Conservation (phyloP, 2,113 vertebrate genomes). For the Ceyx melanurus region DNA sequence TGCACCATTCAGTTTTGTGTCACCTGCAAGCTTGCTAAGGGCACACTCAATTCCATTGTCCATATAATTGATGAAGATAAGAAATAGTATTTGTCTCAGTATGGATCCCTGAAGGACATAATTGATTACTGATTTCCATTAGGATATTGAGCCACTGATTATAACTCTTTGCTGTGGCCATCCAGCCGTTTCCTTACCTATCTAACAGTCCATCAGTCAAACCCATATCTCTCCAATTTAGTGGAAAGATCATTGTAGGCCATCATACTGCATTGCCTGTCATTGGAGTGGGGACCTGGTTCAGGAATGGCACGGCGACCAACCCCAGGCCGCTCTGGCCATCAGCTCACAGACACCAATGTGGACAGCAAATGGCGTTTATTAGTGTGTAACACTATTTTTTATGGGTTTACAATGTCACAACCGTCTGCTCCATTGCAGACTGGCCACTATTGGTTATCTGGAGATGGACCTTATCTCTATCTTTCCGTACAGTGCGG, state of each 20-base stretch:
- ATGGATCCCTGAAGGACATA: not conserved
- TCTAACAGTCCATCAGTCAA: not conserved
- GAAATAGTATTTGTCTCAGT: not conserved
- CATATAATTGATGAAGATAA: not conserved
- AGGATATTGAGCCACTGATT: not conserved
- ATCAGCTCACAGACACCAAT: too few relatives aligned
- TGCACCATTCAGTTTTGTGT: not conserved
- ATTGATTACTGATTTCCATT: not conserved
- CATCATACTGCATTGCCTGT: too few relatives aligned
- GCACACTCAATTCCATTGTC: not conserved
- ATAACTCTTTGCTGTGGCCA: accelerated
- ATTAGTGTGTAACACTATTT: too few relatives aligned
- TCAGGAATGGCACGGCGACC: too few relatives aligned
- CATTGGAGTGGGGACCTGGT: too few relatives aligned
- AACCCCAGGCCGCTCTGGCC: too few relatives aligned
- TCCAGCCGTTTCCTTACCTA: not conserved
- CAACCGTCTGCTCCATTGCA: too few relatives aligned
- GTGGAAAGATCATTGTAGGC: not conserved
- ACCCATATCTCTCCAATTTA: not conserved
- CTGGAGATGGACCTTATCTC: too few relatives aligned
- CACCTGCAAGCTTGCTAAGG: not conserved
- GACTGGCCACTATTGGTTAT: too few relatives aligned
- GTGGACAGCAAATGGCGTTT: too few relatives aligned
- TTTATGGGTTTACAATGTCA: too few relatives aligned
- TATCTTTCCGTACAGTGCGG: too few relatives aligned